Evolutionary conservation across 2,113 vertebrate species (phyloP).

Genomic region (Leucoraja erinaceus): DNA sequence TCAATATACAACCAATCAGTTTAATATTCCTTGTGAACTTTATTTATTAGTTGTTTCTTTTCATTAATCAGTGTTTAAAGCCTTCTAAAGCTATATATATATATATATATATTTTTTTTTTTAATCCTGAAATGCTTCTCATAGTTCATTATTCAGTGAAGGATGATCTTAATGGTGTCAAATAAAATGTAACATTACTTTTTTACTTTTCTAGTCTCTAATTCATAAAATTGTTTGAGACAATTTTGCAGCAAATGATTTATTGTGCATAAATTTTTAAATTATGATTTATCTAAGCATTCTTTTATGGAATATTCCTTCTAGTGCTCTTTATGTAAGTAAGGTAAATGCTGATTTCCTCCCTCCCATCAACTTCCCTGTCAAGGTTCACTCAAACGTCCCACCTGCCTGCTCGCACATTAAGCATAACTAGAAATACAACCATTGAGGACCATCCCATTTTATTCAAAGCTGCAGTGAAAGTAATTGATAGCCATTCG

Average conservation of each 20-base stretch:
- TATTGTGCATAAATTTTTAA: not conserved
- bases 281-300: no score
- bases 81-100: not conserved
- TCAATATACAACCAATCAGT: not conserved
- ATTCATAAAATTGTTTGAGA: not conserved
- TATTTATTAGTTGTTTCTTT: not conserved
- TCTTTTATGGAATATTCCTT: not conserved
- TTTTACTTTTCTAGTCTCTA: not conserved
- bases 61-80: not conserved
- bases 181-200: not conserved
- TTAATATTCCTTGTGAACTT: not conserved
- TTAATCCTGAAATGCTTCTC: not conserved
- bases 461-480: slow-evolving; percentile 58
- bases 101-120: no score
- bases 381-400: not conserved
- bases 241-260: not conserved
- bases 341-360: not conserved
- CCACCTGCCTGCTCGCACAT: not conserved
- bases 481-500: slow-evolving; percentile 67
- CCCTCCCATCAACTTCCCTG: no score
- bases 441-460: slow-evolving; percentile 38
- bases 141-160: not conserved
- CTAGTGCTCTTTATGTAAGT: not conserved
- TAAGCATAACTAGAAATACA: not conserved
- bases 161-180: not conserved